Evolutionary conservation across 53 echinoderm and acorn worm species (phyloP).

Genomic region (Holothuria scabra): DNA sequence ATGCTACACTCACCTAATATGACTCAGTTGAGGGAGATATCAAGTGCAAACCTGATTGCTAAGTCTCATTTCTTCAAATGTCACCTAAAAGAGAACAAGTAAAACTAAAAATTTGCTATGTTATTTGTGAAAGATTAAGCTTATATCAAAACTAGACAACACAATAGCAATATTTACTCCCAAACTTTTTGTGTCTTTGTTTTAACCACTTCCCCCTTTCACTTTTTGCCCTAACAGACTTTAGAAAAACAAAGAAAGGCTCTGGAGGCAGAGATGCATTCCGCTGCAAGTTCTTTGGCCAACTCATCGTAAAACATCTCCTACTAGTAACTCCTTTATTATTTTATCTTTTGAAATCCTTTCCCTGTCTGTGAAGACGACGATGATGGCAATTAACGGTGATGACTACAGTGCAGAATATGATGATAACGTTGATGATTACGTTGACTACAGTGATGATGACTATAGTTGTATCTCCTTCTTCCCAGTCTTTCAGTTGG

Average conservation of each 20-base stretch:
- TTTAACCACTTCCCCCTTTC: too few relatives aligned
- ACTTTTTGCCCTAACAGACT: background rate
- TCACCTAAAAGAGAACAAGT: too few relatives aligned
- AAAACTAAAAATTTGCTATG: too few relatives aligned
- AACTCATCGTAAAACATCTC: slow-evolving; percentile 26
- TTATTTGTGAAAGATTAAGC: too few relatives aligned
- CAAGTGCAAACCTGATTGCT: too few relatives aligned
- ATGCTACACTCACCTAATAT: too few relatives aligned
- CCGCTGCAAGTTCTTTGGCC: slow-evolving; percentile 42
- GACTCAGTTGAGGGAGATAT: too few relatives aligned
- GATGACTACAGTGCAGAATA: background rate
- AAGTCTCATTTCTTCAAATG: too few relatives aligned
- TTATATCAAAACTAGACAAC: too few relatives aligned
- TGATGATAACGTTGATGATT: background rate
- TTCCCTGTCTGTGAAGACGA: background rate
- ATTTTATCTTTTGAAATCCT: slow-evolving; percentile 8
- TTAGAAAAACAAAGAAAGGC: slow-evolving; percentile 17
- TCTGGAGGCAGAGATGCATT: slow-evolving; percentile 32
- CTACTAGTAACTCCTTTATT: background rate
- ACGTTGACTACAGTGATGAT: background rate
- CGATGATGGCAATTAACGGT: background rate
- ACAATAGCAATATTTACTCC: too few relatives aligned
- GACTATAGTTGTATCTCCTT: slow-evolving; percentile 14
- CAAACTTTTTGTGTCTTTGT: too few relatives aligned
- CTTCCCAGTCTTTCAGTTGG: slow-evolving; percentile 56